Conservation (phyloP, 2,888 invertebrate genomes). For the Aspidiotus rigidus region DNA sequence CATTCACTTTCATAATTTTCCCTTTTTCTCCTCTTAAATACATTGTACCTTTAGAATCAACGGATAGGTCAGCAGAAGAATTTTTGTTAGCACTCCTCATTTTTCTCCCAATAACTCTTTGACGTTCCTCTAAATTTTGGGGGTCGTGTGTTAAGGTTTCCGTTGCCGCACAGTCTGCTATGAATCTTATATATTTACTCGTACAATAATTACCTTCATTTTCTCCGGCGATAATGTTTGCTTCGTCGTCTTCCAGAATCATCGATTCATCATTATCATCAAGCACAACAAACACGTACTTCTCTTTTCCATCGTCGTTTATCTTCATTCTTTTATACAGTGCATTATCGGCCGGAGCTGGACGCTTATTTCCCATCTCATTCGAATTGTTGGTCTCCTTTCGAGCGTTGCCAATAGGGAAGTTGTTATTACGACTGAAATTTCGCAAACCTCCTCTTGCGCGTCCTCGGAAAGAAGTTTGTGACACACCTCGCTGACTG, state of each 20-base stretch:
- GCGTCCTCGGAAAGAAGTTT: no score
- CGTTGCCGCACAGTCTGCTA: not conserved
- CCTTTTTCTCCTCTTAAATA: not conserved
- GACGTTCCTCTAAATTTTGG: not conserved
- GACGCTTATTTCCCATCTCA: no score
- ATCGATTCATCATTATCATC: not conserved
- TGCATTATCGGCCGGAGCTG: no score
- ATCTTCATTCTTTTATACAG: not conserved
- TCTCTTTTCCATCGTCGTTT: not conserved
- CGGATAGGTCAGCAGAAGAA: not conserved
- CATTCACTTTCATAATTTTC: not conserved
- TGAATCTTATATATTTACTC: not conserved
- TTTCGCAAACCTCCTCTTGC: no score
- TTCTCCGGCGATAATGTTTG: not conserved
- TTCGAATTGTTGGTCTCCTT: no score
- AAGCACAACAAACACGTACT: not conserved
- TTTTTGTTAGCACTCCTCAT: not conserved
- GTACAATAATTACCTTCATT: not conserved
- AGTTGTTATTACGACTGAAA: no score
- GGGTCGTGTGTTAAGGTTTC: not conserved
- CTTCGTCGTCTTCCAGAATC: not conserved
- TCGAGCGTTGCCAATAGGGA: no score
- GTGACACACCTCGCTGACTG: no score
- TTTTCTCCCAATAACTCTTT: not conserved
- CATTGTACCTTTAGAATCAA: not conserved